Conservation (phyloP, 1,140 invertebrate genomes). For the Aplysia californica region DNA sequence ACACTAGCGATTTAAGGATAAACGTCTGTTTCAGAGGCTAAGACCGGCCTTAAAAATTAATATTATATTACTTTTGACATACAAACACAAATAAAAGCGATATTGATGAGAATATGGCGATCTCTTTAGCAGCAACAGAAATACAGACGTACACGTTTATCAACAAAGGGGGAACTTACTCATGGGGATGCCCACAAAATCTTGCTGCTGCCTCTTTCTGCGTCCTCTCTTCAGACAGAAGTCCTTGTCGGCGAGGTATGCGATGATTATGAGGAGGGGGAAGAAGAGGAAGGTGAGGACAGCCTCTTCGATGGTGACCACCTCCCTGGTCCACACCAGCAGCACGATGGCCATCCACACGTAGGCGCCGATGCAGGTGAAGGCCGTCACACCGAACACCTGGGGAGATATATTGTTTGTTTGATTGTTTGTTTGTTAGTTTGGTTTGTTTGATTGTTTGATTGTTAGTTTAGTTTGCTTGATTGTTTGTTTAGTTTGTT, state of each 20-base stretch:
- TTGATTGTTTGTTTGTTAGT: not conserved
- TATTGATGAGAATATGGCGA: too few species aligned
- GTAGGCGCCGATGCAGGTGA: slow-evolving; percentile 68
- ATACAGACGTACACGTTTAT: too few species aligned
- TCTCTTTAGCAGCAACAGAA: too few species aligned
- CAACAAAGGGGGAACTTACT: too few species aligned
- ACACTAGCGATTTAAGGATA: too few species aligned
- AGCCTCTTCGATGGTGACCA: slow-evolving; percentile 75
- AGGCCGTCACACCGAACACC: slow-evolving; percentile 32
- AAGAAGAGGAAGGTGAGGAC: slow-evolving; percentile 74
- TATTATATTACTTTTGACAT: too few species aligned
- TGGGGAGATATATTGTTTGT: not conserved
- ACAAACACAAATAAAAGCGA: too few species aligned
- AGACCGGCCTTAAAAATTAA: too few species aligned
- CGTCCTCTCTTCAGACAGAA: slow-evolving; percentile 56
- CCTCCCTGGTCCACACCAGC: slow-evolving; percentile 66
- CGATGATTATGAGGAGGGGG: slow-evolving; percentile 69
- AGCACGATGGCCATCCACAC: slow-evolving; percentile 75
- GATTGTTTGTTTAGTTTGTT: not conserved
- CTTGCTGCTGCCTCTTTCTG: slow-evolving; percentile 31
- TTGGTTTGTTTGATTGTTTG: too few species aligned
- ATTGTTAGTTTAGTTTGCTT: not conserved
- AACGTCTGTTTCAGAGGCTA: too few species aligned
- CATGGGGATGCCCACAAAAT: slow-evolving; percentile 52
- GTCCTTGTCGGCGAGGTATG: slow-evolving; percentile 72